Conservation (phyloP, 2,888 invertebrate genomes). For the Coenonympha arcania region DNA sequence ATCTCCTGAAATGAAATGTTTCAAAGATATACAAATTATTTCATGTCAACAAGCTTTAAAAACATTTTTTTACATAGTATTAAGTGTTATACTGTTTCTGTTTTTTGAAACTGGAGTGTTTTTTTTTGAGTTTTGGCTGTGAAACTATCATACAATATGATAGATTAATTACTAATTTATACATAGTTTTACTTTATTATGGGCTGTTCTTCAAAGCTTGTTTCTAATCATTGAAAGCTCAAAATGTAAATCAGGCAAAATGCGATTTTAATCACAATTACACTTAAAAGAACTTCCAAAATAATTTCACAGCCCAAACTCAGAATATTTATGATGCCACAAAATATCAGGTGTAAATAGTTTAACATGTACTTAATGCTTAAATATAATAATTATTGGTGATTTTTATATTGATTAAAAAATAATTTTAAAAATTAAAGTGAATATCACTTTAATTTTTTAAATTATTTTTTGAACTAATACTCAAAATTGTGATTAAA, state of each 20-base stretch:
- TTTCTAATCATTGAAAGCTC: too few relatives aligned
- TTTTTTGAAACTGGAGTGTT: slow-evolving; percentile 26
- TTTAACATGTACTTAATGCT: slow-evolving; percentile 1
- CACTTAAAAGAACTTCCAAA: background rate
- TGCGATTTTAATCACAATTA: too few relatives aligned
- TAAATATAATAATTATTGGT: background rate
- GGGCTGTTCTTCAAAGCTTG: too few relatives aligned
- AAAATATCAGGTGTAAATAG: slow-evolving; percentile 19
- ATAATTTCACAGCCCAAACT: slow-evolving; percentile 25
- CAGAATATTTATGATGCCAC: slow-evolving; percentile 26
- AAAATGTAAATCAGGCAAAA: too few relatives aligned
- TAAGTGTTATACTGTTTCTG: slow-evolving; percentile 43
- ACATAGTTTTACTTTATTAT: too few relatives aligned
- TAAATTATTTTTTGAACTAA: background rate
- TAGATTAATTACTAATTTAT: too few relatives aligned
- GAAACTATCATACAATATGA: background rate
- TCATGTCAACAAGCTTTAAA: slow-evolving; percentile 24
- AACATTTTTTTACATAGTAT: slow-evolving; percentile 32
- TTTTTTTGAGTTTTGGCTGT: slow-evolving; percentile 28
- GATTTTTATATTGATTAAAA: background rate
- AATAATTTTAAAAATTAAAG: background rate
- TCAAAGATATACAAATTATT: slow-evolving; percentile 3
- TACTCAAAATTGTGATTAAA: background rate
- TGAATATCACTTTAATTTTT: background rate
- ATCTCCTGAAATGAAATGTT: too few relatives aligned